A percentile compares a stretch with the other conserved stretches of the same genome.
Conservation (phyloP, 2,888 invertebrate genomes). For the Apotomis betuletana region DNA sequence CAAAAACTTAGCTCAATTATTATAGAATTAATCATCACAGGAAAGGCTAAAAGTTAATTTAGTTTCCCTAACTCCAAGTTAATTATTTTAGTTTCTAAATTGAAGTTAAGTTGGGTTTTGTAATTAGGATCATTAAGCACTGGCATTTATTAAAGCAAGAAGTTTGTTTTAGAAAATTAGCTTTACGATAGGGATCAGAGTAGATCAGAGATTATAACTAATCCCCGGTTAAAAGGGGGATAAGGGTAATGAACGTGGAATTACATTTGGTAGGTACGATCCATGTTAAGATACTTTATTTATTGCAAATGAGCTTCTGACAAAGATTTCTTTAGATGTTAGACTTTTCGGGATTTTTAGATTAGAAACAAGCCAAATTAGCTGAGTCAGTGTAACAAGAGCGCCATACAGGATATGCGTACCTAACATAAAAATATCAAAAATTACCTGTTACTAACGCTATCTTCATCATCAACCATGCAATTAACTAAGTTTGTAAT, state of each 20-base stretch:
- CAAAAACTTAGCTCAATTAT: not conserved
- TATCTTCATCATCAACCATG: no score
- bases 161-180: not conserved
- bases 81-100: not conserved
- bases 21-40: not conserved
- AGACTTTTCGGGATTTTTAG: no score
- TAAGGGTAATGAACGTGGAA: not conserved
- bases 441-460: no score
- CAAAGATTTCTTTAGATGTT: no score
- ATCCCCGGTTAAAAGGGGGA: not conserved
- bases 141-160: not conserved
- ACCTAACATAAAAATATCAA: no score
- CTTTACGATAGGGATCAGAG: not conserved
- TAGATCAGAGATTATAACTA: not conserved
- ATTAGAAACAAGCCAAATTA: no score
- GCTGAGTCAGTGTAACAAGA: no score
- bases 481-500: no score
- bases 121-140: conserved; percentile 1
- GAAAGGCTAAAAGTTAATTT: not conserved
- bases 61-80: not conserved
- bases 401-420: no score
- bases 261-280: not conserved
- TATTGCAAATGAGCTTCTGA: no score
- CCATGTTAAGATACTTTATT: not conserved
- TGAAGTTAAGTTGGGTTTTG: not conserved